A percentile compares a stretch with the other conserved stretches of the same genome.
phyloP scores from a whole-genome alignment of 2,888 invertebrate genomes.

The Lasioglossum leucozonium region DNA sequence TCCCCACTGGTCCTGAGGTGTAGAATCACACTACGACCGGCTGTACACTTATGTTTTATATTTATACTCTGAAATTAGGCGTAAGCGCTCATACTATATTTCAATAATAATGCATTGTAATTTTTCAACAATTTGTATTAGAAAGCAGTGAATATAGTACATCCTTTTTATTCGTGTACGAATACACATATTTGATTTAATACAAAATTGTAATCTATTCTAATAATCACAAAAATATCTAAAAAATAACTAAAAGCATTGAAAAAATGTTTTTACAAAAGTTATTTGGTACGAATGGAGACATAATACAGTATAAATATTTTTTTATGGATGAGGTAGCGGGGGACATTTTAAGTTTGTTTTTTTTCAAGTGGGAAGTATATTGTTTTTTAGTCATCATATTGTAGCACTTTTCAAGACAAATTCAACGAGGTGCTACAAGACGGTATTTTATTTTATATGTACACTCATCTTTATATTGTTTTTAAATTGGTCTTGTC shows the following conservation, averaged over 20 bases:
- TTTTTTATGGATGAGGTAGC: not conserved
- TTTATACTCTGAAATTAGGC: no score
- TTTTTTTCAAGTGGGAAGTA: not conserved
- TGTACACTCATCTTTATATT: not conserved
- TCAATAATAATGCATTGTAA: conserved; percentile 19
- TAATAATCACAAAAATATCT: not conserved
- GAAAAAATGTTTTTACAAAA: not conserved
- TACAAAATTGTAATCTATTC: not conserved
- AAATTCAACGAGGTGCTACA: not conserved
- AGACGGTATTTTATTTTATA: not conserved
- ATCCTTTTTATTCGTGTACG: not conserved
- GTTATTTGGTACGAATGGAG: not conserved
- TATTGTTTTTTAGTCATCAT: conserved; percentile 22
- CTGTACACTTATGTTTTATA: no score
- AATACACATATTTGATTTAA: not conserved
- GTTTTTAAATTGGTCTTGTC: not conserved
- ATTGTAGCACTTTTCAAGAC: conserved; percentile 31
- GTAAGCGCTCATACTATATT: conserved; percentile 52
- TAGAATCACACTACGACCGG: no score
- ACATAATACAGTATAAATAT: not conserved
- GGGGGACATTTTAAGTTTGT: not conserved
- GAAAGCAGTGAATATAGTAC: not conserved
- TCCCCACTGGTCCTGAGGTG: no score
- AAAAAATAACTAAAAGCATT: not conserved
- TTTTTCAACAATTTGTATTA: not conserved